phyloP scores from a whole-genome alignment of 1,140 invertebrate species.

The Homalodisca vitripennis region DNA sequence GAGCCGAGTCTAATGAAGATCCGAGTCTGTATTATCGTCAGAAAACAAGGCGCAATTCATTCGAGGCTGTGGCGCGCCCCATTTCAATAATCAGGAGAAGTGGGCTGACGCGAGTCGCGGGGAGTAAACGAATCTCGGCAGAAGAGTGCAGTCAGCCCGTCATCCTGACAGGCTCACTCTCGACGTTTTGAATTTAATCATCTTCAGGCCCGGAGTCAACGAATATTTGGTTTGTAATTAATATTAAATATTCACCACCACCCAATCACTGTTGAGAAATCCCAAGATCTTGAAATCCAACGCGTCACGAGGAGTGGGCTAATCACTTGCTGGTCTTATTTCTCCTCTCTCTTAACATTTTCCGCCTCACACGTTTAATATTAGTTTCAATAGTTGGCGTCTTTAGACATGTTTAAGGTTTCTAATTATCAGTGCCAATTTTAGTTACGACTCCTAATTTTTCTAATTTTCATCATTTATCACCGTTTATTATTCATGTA shows the following conservation, averaged over 20 bases:
- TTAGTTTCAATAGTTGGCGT: too few species aligned
- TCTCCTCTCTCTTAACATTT: too few species aligned
- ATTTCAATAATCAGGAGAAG: conserved; percentile 23
- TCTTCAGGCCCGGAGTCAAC: not conserved
- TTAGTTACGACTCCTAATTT: too few species aligned
- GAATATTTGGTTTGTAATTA: conserved; percentile 19
- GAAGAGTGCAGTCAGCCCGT: not conserved
- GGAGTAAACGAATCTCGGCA: not conserved
- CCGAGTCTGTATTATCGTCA: conserved; percentile 12
- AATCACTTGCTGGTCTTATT: too few species aligned
- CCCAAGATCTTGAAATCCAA: not conserved
- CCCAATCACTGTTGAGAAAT: not conserved
- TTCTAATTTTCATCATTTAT: too few species aligned
- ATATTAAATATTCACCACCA: conserved; percentile 23
- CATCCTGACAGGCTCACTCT: not conserved
- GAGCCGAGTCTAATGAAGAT: conserved; percentile 15
- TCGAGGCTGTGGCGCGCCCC: conserved; percentile 4
- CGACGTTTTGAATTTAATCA: not conserved
- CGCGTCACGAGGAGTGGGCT: not conserved
- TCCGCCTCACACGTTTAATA: too few species aligned
- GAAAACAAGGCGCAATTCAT: conserved; percentile 26
- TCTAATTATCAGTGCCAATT: too few species aligned
- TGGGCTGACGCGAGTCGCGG: too few species aligned
- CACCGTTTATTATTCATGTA: too few species aligned
- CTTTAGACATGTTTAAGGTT: too few species aligned